Conservation (phyloP, 2,888 invertebrate genomes). For the Agrochola circellaris region DNA sequence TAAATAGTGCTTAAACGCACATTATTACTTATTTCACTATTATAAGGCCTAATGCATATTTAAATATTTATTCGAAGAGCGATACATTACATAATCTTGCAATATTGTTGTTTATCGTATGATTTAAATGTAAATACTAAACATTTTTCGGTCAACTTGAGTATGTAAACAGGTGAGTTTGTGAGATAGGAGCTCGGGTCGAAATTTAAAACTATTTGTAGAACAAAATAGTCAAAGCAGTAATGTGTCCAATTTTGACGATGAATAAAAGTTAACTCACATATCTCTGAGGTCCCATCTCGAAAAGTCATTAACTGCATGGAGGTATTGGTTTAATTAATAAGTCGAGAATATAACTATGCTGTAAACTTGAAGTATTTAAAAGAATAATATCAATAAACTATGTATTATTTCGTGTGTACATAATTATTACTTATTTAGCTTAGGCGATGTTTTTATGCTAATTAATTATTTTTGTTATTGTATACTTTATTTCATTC, state of each 20-base stretch:
- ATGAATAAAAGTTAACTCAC: not conserved
- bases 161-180: not conserved
- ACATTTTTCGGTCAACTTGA: not conserved
- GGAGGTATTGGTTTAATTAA: constrained; percentile 8
- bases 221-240: not conserved
- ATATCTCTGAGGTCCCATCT: not conserved
- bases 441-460: constrained; percentile 68
- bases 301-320: not conserved
- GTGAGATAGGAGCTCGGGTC: not conserved
- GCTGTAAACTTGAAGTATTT: constrained; percentile 22
- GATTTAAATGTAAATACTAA: constrained; percentile 27
- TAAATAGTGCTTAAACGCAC: constrained; percentile 44
- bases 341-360: constrained; percentile 33
- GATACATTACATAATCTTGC: not conserved
- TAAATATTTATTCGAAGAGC: constrained; percentile 27
- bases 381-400: constrained; percentile 19
- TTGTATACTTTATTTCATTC: constrained; percentile 82
- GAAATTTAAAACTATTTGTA: not conserved
- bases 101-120: constrained; percentile 21
- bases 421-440: constrained; percentile 61
- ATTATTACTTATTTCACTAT: constrained; percentile 28
- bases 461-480: constrained; percentile 69
- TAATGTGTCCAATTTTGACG: not conserved
- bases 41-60: constrained; percentile 38
- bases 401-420: constrained; percentile 55